Evolutionary conservation across 2,888 invertebrate species (phyloP).

Genomic region (Cataglyphis altisquamis): DNA sequence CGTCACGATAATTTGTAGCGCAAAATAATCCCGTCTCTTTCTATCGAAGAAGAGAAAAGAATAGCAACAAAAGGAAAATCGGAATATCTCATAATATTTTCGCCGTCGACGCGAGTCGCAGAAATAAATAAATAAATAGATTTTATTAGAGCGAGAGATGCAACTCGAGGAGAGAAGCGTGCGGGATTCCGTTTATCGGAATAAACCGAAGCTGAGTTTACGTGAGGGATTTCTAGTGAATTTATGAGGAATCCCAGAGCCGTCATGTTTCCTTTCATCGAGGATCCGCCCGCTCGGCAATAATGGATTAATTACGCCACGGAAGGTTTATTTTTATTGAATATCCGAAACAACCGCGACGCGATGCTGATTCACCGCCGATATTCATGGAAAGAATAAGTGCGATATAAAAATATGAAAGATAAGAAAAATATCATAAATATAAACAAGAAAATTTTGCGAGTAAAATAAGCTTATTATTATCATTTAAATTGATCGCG

Average conservation of each 20-base stretch:
- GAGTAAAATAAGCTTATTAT: neutral
- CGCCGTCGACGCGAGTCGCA: slow-evolving; percentile 6
- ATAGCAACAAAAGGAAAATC: slow-evolving; percentile 27
- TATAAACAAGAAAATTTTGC: neutral
- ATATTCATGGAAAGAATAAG: neutral
- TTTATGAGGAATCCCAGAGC: slow-evolving; percentile 34
- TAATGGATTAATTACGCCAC: slow-evolving; percentile 32
- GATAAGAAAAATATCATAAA: too few species aligned
- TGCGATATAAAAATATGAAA: neutral
- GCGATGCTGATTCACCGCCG: neutral
- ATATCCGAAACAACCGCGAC: neutral
- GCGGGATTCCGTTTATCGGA: slow-evolving; percentile 39
- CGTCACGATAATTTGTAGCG: slow-evolving; percentile 26
- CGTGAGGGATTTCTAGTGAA: slow-evolving; percentile 37
- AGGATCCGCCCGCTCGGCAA: slow-evolving; percentile 14
- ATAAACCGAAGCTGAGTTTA: slow-evolving; percentile 43
- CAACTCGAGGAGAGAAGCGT: slow-evolving; percentile 8
- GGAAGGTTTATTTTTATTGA: slow-evolving; percentile 20
- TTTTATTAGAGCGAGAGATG: slow-evolving; percentile 44
- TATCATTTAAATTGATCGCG: neutral
- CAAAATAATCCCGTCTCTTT: slow-evolving; percentile 30
- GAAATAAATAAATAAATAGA: slow-evolving; percentile 46
- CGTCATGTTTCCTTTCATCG: slow-evolving; percentile 29
- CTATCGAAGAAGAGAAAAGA: neutral
- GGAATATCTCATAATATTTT: slow-evolving; percentile 41